Percentiles rank a stretch among this genome's conserved stretches.
Evolutionary conservation across 2,797 vertebrate species (phyloP).

Genomic region (Natrix natrix): DNA sequence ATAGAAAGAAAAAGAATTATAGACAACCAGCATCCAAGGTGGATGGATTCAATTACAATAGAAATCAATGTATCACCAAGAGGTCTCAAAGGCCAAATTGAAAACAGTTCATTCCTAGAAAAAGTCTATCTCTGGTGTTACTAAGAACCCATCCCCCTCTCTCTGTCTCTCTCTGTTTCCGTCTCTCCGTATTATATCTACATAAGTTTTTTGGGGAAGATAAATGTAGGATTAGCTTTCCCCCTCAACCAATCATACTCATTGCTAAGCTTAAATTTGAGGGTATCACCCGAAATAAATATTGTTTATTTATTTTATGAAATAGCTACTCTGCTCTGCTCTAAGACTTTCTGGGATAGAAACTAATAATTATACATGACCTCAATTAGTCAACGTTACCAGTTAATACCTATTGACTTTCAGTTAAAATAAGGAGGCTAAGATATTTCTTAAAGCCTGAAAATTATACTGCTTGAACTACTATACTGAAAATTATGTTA

Average conservation of each 20-base stretch:
- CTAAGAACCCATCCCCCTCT: neutral
- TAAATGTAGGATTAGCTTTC: neutral
- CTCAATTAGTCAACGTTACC: neutral
- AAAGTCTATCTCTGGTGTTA: neutral
- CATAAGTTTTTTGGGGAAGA: neutral
- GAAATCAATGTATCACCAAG: neutral
- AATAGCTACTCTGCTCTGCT: neutral
- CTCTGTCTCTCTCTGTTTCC: accelerated
- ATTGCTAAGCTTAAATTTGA: neutral
- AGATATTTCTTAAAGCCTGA: neutral
- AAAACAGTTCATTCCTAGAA: neutral
- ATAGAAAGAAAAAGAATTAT: neutral
- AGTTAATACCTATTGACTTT: neutral
- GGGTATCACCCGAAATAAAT: neutral
- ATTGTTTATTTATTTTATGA: neutral
- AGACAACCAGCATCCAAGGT: neutral
- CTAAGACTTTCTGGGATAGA: neutral
- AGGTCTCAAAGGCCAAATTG: neutral
- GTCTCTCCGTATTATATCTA: neutral
- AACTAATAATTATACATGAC: neutral
- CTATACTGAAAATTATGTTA: neutral
- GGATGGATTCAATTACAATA: neutral
- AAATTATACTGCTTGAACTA: neutral
- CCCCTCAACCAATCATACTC: neutral
- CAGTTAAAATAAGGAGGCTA: neutral